Conservation (phyloP, 1,140 invertebrate genomes). For the Platyura marginata region DNA sequence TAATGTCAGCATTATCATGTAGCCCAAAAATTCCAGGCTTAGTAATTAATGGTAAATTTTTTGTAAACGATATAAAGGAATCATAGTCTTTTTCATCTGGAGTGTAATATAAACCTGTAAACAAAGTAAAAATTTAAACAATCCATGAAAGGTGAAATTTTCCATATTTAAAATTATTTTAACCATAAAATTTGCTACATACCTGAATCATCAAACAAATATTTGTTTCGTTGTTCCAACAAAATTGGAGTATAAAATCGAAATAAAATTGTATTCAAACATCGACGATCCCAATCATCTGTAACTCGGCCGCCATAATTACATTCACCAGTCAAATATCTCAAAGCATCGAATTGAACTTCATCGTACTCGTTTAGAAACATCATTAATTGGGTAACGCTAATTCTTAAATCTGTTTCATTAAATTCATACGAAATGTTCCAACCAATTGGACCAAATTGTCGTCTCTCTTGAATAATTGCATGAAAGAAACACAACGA, state of each 20-base stretch:
- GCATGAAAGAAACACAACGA: constrained; percentile 91
- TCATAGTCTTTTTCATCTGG: constrained; percentile 58
- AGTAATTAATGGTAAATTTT: constrained; percentile 56
- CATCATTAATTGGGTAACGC: constrained; percentile 69
- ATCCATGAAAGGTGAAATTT: too few species aligned
- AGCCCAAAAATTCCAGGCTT: constrained; percentile 81
- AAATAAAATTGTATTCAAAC: constrained; percentile 61
- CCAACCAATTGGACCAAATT: constrained; percentile 89
- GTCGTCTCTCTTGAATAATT: constrained; percentile 71
- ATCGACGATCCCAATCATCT: constrained; percentile 84
- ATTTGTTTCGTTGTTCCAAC: constrained; percentile 29
- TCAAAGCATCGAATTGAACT: constrained; percentile 74
- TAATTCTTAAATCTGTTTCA: constrained; percentile 81
- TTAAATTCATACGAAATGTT: constrained; percentile 93
- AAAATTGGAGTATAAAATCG: constrained; percentile 56
- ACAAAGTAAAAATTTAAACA: constrained; percentile 15
- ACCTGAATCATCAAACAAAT: constrained; percentile 36
- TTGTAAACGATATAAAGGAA: constrained; percentile 57
- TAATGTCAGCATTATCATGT: constrained; percentile 86
- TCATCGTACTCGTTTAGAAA: constrained; percentile 76
- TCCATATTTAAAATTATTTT: too few species aligned
- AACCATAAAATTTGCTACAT: too few species aligned
- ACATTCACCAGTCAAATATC: constrained; percentile 85
- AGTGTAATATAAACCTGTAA: constrained; percentile 45
- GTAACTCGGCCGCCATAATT: constrained; percentile 93